A percentile compares a stretch with the other conserved stretches of the same genome.
Evolutionary conservation across 2,797 vertebrate species (phyloP).

Genomic region (Lepilemur ruficaudatus): DNA sequence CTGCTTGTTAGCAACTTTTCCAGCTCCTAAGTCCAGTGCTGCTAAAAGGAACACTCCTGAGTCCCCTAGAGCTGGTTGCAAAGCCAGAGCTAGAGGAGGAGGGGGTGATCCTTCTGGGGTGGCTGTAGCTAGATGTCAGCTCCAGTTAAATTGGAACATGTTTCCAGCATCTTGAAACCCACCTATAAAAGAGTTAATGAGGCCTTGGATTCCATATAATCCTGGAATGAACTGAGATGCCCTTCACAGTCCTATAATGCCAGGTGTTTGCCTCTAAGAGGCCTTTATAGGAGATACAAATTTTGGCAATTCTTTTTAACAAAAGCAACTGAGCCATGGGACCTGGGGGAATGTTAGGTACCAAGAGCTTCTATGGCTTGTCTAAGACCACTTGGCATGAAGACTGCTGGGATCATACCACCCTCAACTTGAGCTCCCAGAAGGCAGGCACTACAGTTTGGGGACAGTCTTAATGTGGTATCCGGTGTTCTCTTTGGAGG

Average conservation of each 20-base stretch:
- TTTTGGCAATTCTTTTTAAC: constrained; percentile 52
- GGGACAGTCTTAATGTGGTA: neutral
- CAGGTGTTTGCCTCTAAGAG: constrained; percentile 70
- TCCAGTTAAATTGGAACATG: constrained; percentile 35
- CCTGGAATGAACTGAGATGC: constrained; percentile 48
- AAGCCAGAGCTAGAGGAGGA: neutral
- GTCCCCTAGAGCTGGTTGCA: neutral
- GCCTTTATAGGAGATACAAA: constrained; percentile 34
- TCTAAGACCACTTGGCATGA: neutral
- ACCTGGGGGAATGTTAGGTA: constrained; percentile 10
- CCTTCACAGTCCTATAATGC: constrained; percentile 21
- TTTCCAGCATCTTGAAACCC: constrained; percentile 40
- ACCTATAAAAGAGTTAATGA: constrained; percentile 69
- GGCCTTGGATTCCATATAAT: constrained; percentile 48
- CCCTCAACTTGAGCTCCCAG: neutral
- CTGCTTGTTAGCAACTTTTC: constrained; percentile 36
- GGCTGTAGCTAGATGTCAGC: neutral
- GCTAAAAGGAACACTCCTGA: neutral
- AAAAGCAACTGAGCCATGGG: neutral
- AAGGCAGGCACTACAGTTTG: neutral
- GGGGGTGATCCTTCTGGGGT: neutral
- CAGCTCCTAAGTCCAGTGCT: neutral
- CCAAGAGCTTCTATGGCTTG: constrained; percentile 35
- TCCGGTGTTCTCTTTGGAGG: neutral
- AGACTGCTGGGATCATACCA: neutral